phyloP scores from a whole-genome alignment of 2,888 invertebrate genomes.

The Psylliodes chrysocephalus region DNA sequence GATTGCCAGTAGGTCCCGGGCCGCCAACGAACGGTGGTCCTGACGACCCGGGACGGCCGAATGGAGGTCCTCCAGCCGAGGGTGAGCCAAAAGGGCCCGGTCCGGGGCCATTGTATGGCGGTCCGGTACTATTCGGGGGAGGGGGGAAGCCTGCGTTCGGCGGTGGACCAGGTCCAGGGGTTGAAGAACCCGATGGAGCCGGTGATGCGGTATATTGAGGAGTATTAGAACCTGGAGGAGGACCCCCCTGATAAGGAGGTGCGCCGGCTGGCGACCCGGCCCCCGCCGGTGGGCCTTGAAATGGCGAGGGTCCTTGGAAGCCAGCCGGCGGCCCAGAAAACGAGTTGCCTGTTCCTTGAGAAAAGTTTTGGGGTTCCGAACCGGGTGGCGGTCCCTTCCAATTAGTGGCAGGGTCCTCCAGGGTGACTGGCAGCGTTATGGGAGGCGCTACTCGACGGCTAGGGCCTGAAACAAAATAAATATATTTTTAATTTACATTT shows the following conservation, averaged over 20 bases:
- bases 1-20: constrained; percentile 75
- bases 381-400: constrained; percentile 83
- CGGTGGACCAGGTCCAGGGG: constrained; percentile 77
- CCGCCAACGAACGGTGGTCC: constrained; percentile 76
- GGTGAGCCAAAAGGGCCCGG: constrained; percentile 73
- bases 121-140: constrained; percentile 69
- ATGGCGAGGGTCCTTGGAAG: constrained; percentile 68
- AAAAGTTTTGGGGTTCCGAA: constrained; percentile 74
- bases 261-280: constrained; percentile 81
- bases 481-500: too few species aligned
- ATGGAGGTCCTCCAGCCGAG: constrained; percentile 71
- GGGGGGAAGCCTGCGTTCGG: constrained; percentile 68
- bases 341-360: constrained; percentile 70
- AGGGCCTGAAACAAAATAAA: constrained; percentile 72
- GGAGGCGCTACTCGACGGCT: constrained; percentile 80
- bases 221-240: constrained; percentile 79
- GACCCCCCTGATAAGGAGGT: constrained; percentile 74
- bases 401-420: constrained; percentile 79
- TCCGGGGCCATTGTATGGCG: constrained; percentile 77
- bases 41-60: constrained; percentile 74
- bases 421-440: constrained; percentile 77
- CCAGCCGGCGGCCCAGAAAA: constrained; percentile 65
- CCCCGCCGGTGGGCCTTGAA: constrained; percentile 75
- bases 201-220: constrained; percentile 89
- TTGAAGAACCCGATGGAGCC: constrained; percentile 83